Conservation (phyloP, 30 jellyfish, hydroid and myxozoan genomes). For the Chrysaora quinquecirrha region DNA sequence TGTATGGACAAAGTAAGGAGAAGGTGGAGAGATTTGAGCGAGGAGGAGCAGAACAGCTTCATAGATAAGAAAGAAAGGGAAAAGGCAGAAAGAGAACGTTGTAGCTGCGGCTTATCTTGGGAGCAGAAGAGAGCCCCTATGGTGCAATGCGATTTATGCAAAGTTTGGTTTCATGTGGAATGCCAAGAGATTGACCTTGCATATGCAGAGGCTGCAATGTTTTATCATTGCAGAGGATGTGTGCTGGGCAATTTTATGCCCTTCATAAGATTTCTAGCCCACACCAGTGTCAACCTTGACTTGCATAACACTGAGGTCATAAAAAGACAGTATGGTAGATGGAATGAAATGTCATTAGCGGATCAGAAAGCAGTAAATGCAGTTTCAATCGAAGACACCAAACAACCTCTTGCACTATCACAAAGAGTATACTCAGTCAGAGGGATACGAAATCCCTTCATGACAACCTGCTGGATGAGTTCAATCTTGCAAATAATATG, state of each 20-base stretch:
- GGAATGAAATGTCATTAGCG: background rate
- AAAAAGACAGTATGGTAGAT: background rate
- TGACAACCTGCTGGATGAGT: background rate
- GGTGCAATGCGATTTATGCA: slow-evolving; percentile 5
- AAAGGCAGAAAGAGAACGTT: no score
- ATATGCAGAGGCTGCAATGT: slow-evolving; percentile 12
- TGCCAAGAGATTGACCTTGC: background rate
- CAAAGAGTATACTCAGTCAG: background rate
- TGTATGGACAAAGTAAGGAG: background rate
- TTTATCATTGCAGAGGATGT: slow-evolving; percentile 8
- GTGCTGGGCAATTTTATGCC: slow-evolving; percentile 12
- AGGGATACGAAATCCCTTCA: background rate
- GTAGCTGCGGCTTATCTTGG: background rate
- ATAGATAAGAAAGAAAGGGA: no score
- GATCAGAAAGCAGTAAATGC: background rate
- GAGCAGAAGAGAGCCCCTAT: background rate
- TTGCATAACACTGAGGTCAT: background rate
- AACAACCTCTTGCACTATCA: no score
- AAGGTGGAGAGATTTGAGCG: background rate
- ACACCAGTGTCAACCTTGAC: background rate
- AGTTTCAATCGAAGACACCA: no score
- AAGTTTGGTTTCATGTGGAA: background rate
- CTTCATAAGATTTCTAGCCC: slow-evolving; percentile 7
- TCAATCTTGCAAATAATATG: background rate
- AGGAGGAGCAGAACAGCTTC: background rate